Conservation (phyloP, 2,113 vertebrate species). For the Festucalex cinctus region DNA sequence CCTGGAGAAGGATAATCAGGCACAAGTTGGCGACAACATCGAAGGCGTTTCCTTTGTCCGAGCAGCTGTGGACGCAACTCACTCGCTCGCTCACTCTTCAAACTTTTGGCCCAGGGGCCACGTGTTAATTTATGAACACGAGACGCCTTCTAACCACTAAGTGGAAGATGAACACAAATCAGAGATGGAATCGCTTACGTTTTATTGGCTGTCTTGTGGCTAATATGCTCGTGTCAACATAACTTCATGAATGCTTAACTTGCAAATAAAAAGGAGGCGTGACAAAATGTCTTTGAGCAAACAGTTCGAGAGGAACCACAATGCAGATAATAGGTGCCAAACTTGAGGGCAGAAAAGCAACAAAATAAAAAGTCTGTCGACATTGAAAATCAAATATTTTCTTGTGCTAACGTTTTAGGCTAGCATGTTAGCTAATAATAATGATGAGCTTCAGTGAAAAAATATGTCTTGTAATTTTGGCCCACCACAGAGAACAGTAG, state of each 20-base stretch:
- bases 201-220: slow-evolving; percentile 2
- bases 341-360: too few species aligned
- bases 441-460: not conserved
- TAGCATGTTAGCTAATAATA: not conserved
- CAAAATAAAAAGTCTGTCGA: too few species aligned
- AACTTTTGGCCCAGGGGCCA: not conserved
- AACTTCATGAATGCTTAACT: not conserved
- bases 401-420: too few species aligned
- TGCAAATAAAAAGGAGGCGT: not conserved
- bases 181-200: not conserved
- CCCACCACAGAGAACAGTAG: too few species aligned
- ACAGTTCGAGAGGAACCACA: not conserved
- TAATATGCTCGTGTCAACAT: not conserved
- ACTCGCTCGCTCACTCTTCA: too few species aligned
- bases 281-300: not conserved
- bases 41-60: not conserved
- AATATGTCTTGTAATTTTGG: too few species aligned
- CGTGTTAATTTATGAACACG: not conserved
- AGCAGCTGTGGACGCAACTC: not conserved
- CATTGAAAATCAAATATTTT: too few species aligned
- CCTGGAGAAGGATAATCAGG: slow-evolving; percentile 57
- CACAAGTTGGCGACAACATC: slow-evolving; percentile 12
- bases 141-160: not conserved
- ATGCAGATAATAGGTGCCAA: too few species aligned
- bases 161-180: not conserved